Conservation (phyloP, 2,888 invertebrate genomes). For the Nemapogon koenigi region DNA sequence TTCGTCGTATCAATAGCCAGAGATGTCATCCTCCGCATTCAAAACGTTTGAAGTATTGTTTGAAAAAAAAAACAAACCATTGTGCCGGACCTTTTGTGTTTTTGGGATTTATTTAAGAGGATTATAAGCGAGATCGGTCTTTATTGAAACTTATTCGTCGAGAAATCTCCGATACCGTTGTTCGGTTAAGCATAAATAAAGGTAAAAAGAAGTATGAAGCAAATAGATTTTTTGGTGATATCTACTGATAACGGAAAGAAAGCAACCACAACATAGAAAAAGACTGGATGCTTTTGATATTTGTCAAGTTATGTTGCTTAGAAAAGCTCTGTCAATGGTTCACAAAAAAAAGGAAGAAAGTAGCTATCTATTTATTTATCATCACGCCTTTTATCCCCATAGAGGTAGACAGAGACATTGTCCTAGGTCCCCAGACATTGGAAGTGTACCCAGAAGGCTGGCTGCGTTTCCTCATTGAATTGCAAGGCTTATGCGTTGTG, state of each 20-base stretch:
- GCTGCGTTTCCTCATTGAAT: too few relatives aligned
- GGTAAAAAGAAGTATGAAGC: slow-evolving; percentile 12
- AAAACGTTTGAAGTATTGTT: slow-evolving; percentile 10
- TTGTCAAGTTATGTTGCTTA: too few relatives aligned
- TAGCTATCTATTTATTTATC: too few relatives aligned
- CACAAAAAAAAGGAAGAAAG: too few relatives aligned
- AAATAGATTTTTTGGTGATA: slow-evolving; percentile 13
- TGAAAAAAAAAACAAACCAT: slow-evolving; percentile 10
- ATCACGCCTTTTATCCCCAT: too few relatives aligned
- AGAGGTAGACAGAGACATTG: too few relatives aligned
- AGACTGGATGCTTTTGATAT: too few relatives aligned
- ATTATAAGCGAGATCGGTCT: slow-evolving; percentile 30
- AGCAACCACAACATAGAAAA: too few relatives aligned
- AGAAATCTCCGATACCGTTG: slow-evolving; percentile 25
- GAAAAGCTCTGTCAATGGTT: too few relatives aligned
- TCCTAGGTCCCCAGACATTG: too few relatives aligned
- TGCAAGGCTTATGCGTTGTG: too few relatives aligned
- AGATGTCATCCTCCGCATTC: slow-evolving; percentile 11
- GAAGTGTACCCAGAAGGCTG: too few relatives aligned
- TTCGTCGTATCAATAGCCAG: slow-evolving; percentile 10
- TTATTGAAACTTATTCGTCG: slow-evolving; percentile 30
- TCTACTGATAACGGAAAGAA: slow-evolving; percentile 9
- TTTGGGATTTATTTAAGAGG: slow-evolving; percentile 27
- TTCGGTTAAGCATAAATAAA: slow-evolving; percentile 4
- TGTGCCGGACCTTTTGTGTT: slow-evolving; percentile 14